These are phyloP conservation scores for Acanthurus lineatus DNA, from an alignment of 2,797 vertebrate genomes.

Conservation along the genomic window DNA sequence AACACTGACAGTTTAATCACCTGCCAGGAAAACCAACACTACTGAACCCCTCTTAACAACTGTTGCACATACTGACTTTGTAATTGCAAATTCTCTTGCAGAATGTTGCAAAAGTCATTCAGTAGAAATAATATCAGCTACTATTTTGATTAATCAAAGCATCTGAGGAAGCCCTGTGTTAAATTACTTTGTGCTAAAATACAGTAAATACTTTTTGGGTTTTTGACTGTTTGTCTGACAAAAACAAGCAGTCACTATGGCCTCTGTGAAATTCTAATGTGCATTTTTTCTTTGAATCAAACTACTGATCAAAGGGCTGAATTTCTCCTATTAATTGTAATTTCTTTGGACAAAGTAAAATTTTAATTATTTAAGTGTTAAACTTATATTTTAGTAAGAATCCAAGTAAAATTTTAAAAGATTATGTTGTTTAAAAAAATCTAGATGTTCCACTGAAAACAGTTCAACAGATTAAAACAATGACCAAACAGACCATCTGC, in stretches of 20 bases:
- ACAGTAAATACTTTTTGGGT: not conserved
- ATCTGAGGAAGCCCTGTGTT: not conserved
- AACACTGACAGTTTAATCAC: conserved; percentile 61
- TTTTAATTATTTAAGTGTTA: not conserved
- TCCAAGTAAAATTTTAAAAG: too few species aligned
- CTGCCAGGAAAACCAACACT: conserved; percentile 53
- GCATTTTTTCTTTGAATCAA: not conserved
- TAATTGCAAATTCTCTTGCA: not conserved
- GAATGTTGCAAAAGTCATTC: not conserved
- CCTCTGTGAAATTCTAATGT: not conserved
- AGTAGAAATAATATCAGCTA: not conserved
- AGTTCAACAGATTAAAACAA: too few species aligned
- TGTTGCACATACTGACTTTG: conserved; percentile 28
- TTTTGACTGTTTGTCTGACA: not conserved
- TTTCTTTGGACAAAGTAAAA: not conserved
- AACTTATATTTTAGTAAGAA: too few species aligned
- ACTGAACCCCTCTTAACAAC: conserved; percentile 23
- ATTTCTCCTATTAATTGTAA: not conserved
- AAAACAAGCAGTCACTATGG: not conserved
- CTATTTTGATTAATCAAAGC: not conserved
- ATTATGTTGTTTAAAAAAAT: too few species aligned
- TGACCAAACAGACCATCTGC: not conserved
- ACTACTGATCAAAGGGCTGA: too few species aligned
- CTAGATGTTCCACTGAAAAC: too few species aligned
- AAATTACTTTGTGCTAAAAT: not conserved